Evolutionary conservation across 2,797 vertebrate genomes (phyloP).

Genomic region (Allobates femoralis): DNA sequence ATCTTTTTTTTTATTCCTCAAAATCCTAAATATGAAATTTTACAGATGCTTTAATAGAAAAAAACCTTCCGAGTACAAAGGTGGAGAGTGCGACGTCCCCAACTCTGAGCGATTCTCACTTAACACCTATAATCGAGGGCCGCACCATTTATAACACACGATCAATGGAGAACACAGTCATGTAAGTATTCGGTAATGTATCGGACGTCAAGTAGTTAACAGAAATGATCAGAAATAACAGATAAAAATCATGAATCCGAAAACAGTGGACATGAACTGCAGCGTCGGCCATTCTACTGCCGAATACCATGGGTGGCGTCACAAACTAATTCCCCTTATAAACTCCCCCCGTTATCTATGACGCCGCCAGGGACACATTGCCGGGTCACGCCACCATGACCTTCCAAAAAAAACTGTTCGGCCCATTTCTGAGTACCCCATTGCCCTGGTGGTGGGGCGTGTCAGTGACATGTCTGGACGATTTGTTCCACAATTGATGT

Average conservation of each 20-base stretch:
- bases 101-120: conserved; percentile 33
- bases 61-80: conserved; percentile 35
- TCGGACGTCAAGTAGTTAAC: background rate
- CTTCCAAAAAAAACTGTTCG: no score
- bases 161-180: background rate
- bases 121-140: conserved; percentile 10
- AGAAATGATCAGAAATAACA: background rate
- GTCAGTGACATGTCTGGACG: no score
- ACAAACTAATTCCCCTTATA: no score
- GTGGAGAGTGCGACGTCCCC: background rate
- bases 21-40: conserved; percentile 24
- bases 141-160: background rate
- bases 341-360: no score
- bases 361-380: no score
- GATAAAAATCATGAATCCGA: background rate
- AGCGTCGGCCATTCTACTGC: no score
- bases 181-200: background rate
- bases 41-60: conserved; percentile 17
- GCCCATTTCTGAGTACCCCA: no score
- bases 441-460: no score
- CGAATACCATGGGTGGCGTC: no score
- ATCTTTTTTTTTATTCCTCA: conserved; percentile 5
- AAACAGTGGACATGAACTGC: no score
- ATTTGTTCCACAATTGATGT: no score
- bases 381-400: no score